These are phyloP conservation scores for Myzus persicae DNA, from an alignment of 1,140 invertebrate genomes.

Conservation along the genomic window DNA sequence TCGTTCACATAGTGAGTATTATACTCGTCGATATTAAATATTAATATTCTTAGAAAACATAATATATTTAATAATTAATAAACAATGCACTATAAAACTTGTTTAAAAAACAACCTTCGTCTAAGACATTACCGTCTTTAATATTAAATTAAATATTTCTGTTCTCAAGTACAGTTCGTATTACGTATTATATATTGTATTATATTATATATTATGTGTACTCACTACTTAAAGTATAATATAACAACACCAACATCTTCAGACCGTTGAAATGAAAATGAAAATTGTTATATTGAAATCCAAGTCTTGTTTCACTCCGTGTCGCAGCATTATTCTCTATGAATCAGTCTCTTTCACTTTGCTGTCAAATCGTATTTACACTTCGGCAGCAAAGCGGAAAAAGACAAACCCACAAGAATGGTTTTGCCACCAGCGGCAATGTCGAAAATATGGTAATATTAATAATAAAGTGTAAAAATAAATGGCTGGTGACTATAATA, in stretches of 20 bases:
- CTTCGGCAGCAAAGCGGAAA: conserved; percentile 62
- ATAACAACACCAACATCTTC: neutral
- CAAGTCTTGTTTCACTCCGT: neutral
- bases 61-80: neutral
- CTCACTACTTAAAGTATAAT: neutral
- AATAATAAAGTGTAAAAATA: neutral
- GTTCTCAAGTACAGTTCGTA: neutral
- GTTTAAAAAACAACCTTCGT: neutral
- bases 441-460: neutral
- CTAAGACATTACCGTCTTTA: neutral
- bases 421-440: neutral
- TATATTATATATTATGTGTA: neutral
- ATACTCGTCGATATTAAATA: neutral
- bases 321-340: conserved; percentile 45
- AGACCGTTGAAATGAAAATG: neutral
- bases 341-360: conserved; percentile 62
- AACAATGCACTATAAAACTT: neutral
- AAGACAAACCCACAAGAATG: conserved; percentile 62
- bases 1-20: neutral
- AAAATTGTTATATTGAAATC: neutral
- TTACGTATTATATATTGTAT: neutral
- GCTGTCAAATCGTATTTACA: conserved; percentile 60
- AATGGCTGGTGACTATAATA: neutral
- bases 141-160: conserved; percentile 16
- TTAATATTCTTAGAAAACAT: neutral